Evolutionary conservation across 2,797 vertebrate genomes (phyloP).

Genomic region (Synaphobranchus kaupii): DNA sequence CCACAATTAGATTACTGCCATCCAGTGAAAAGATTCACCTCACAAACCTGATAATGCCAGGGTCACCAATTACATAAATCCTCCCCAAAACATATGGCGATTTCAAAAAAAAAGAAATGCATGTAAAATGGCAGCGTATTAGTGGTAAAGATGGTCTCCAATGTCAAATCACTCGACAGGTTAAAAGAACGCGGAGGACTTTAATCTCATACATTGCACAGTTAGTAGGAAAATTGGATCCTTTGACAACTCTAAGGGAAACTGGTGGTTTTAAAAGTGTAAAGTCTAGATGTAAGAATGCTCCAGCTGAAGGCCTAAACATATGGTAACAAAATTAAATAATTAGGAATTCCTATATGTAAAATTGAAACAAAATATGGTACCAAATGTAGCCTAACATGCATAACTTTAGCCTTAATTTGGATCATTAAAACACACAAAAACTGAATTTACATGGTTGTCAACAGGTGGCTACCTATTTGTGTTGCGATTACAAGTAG

Average conservation of each 20-base stretch:
- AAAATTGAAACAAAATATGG: not conserved
- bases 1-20: conserved; percentile 39
- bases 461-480: not conserved
- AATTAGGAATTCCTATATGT: not conserved
- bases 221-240: not conserved
- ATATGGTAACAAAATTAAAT: no score
- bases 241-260: not conserved
- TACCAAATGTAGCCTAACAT: not conserved
- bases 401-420: not conserved
- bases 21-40: not conserved
- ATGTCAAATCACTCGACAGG: not conserved
- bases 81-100: not conserved
- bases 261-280: not conserved
- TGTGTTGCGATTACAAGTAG: not conserved
- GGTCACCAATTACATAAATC: conserved; percentile 7
- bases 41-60: not conserved
- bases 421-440: not conserved
- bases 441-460: not conserved
- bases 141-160: not conserved
- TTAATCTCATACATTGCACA: not conserved
- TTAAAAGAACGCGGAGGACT: not conserved
- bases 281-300: not conserved
- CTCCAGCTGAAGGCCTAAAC: not conserved
- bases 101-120: not conserved
- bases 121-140: not conserved